Evolutionary conservation across 2,888 invertebrate genomes (phyloP).

Genomic region (Tachina fera): DNA sequence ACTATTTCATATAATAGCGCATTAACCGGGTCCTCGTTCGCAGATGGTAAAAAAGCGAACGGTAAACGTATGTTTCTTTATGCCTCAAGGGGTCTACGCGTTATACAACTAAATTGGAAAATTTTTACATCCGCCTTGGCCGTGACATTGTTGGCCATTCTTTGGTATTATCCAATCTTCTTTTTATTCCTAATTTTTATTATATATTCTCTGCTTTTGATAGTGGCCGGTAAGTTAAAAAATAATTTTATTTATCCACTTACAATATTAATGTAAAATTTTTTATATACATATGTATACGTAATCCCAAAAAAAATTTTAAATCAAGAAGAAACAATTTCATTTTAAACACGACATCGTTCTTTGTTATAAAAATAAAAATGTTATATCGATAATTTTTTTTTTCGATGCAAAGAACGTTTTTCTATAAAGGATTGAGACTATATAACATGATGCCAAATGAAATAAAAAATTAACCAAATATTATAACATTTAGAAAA

Average conservation of each 20-base stretch:
- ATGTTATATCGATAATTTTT: no score
- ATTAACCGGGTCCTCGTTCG: background rate
- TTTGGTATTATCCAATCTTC: slow-evolving; percentile 82
- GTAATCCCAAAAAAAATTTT: no score
- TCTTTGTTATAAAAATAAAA: no score
- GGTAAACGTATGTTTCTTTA: slow-evolving; percentile 61
- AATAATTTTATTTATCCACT: background rate
- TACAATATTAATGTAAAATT: background rate
- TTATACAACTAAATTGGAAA: slow-evolving; percentile 80
- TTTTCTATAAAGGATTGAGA: no score
- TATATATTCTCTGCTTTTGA: slow-evolving; percentile 80
- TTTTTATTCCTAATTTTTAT: slow-evolving; percentile 82
- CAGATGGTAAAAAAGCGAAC: slow-evolving; percentile 18
- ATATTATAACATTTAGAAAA: no score
- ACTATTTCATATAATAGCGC: background rate
- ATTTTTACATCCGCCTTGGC: slow-evolving; percentile 78
- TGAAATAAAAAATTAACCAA: no score
- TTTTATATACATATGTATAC: background rate
- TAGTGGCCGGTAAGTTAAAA: slow-evolving; percentile 80
- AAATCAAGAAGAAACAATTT: no score
- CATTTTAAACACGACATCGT: no score
- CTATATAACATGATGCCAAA: no score
- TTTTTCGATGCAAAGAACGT: no score
- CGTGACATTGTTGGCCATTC: slow-evolving; percentile 79
- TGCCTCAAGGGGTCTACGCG: slow-evolving; percentile 74